phyloP scores from a whole-genome alignment of 2,888 invertebrate genomes.

The Nomada goodeniana region DNA sequence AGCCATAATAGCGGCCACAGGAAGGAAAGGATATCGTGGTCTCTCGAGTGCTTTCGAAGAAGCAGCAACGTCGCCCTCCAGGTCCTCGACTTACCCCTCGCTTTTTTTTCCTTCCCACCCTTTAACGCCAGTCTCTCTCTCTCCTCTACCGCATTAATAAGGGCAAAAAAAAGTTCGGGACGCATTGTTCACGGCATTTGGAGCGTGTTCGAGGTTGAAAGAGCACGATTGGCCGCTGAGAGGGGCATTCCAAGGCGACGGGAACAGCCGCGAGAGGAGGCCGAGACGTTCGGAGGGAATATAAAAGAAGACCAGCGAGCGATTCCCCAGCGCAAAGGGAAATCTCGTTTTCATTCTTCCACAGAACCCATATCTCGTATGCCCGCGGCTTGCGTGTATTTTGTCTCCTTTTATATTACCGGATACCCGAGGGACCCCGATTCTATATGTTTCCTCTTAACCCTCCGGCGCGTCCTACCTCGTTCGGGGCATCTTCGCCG shows the following conservation, averaged over 20 bases:
- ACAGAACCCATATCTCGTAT: slow-evolving; percentile 66
- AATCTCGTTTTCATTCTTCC: slow-evolving; percentile 77
- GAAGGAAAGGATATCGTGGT: slow-evolving; percentile 1
- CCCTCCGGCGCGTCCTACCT: slow-evolving; percentile 65
- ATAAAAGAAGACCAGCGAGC: slow-evolving; percentile 60
- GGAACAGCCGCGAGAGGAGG: slow-evolving; percentile 18
- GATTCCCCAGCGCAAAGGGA: slow-evolving; percentile 71
- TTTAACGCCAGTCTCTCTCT: not conserved
- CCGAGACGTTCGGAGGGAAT: slow-evolving; percentile 62
- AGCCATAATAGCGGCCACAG: not conserved
- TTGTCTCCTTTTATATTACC: slow-evolving; percentile 79
- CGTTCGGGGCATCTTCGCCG: slow-evolving; percentile 60
- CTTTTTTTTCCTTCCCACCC: not conserved
- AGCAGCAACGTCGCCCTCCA: not conserved
- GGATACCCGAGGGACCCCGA: slow-evolving; percentile 76
- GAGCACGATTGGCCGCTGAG: slow-evolving; percentile 57
- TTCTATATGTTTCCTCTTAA: slow-evolving; percentile 75
- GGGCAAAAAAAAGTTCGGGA: slow-evolving; percentile 30
- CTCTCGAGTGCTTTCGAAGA: slow-evolving; percentile 23
- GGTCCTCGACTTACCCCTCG: not conserved
- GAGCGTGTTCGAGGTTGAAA: slow-evolving; percentile 49
- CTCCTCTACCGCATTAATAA: slow-evolving; percentile 25
- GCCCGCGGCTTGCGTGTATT: slow-evolving; percentile 73
- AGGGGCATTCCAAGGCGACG: slow-evolving; percentile 4
- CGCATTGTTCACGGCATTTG: slow-evolving; percentile 55